phyloP scores from a whole-genome alignment of 2,797 vertebrate genomes.

The Hippocampus kuda region DNA sequence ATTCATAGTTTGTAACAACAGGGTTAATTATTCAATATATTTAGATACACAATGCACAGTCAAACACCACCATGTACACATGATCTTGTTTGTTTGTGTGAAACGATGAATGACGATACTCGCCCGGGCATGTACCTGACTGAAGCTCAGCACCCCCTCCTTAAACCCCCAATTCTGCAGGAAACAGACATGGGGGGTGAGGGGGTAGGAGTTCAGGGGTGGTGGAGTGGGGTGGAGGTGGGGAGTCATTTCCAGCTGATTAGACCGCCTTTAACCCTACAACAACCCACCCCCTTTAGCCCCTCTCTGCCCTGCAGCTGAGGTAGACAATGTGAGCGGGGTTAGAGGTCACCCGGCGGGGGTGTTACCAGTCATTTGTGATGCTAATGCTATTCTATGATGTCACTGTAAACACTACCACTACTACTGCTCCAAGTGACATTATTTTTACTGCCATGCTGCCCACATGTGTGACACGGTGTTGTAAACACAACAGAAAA shows the following conservation, averaged over 20 bases:
- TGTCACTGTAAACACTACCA: constrained; percentile 2
- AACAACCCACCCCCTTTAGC: not conserved
- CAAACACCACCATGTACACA: not conserved
- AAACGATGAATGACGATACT: not conserved
- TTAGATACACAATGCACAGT: not conserved
- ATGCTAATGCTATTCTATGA: constrained; percentile 4
- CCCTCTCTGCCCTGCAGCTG: constrained; percentile 3
- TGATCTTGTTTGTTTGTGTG: not conserved
- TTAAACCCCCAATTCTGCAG: not conserved
- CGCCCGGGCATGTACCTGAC: constrained; percentile 8
- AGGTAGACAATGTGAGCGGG: constrained; percentile 5
- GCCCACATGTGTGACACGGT: not conserved
- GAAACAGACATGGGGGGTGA: not conserved
- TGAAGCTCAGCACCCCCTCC: not conserved
- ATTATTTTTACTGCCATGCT: not conserved
- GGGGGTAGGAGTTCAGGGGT: too few relatives aligned
- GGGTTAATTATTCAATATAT: not conserved
- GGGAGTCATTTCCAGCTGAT: not conserved
- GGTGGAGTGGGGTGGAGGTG: not conserved
- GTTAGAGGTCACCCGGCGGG: not conserved
- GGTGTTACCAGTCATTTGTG: constrained; percentile 8
- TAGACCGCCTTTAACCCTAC: constrained; percentile 5
- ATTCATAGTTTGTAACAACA: too few relatives aligned
- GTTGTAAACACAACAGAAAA: not conserved
- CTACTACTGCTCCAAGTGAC: constrained; percentile 1